Evolutionary conservation across 2,113 vertebrate species (phyloP).

Genomic region (Pimephales promelas): DNA sequence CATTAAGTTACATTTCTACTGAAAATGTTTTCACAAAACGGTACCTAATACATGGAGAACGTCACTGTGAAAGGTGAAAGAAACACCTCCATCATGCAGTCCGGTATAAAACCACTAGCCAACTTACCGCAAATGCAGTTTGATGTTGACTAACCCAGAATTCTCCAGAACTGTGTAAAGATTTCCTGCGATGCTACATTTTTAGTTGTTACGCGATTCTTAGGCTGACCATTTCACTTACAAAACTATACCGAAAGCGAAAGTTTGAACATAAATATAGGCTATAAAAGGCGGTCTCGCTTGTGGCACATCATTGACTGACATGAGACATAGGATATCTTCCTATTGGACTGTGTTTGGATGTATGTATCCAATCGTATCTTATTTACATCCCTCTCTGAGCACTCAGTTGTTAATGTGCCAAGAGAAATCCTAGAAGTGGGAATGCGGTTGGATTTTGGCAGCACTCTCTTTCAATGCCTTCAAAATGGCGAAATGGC

Average conservation of each 20-base stretch:
- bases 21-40: neutral
- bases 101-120: neutral
- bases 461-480: neutral
- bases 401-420: neutral
- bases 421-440: neutral
- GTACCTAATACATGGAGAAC: neutral
- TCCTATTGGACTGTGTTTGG: neutral
- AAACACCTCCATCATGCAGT: neutral
- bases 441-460: neutral
- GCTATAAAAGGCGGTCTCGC: neutral
- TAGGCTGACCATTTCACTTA: neutral
- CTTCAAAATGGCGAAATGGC: neutral
- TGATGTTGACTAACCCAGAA: neutral
- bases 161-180: neutral
- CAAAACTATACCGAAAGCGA: slow-evolving; percentile 20
- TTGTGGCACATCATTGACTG: neutral
- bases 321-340: neutral
- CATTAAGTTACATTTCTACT: neutral
- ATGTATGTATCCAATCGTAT: neutral
- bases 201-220: neutral
- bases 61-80: neutral
- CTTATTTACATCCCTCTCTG: neutral
- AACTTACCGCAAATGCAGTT: neutral
- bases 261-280: neutral
- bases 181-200: neutral